Evolutionary conservation across 2,888 invertebrate genomes (phyloP), one percentile per base, ranked within the genome.

Genomic region (Stramonita haemastoma): DNA sequence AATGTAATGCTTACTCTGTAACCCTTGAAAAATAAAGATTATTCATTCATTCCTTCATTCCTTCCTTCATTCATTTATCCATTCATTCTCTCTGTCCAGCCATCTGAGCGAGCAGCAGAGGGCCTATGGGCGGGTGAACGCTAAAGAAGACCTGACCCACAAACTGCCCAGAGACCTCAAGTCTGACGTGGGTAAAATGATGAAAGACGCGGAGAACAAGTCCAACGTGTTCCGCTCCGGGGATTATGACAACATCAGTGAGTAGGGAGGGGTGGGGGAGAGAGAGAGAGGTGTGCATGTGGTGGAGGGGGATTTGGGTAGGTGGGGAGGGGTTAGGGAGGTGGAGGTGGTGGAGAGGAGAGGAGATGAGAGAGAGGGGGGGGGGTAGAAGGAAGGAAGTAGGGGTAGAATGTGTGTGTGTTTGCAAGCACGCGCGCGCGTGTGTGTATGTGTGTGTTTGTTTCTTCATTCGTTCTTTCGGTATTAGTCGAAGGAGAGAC

Each of bases 141-240:
- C 87, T 32, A 88, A 91, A 34, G 93, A 92, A 46, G 92, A 92
- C 79, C 89, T 92, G 46, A 73, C 91, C 36, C 91, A 92, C 81
- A 91, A 91, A 32, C 88, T 91, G 46, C 88, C 89, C 19, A 57
- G 87, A 0, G 90, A 91, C 46, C 90, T 91, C 57, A 92, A 92
- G 1, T 86, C 87, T n/a, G 91, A 92, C 60, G 91, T 91, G 73
- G 92, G 91, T 34, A 90, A 89, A 32, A 89, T 88, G 79, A 90
- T 90, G 90, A 91, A 89, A 34, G 90, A 86, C 5, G 66, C 85
- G 91, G 94, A 93, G 86, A 93, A 92, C 87, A 91, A 91, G 46
- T 94, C 94, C 70, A 93, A 93, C 88, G 94, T 94, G 19, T 94
- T 94, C 90, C 91, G 94, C 86, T 89, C 90, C 15, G 94, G 94